Base-by-base conservation (phyloP, 2,797 vertebrate species). In the Lutjanus campechanus region DNA sequence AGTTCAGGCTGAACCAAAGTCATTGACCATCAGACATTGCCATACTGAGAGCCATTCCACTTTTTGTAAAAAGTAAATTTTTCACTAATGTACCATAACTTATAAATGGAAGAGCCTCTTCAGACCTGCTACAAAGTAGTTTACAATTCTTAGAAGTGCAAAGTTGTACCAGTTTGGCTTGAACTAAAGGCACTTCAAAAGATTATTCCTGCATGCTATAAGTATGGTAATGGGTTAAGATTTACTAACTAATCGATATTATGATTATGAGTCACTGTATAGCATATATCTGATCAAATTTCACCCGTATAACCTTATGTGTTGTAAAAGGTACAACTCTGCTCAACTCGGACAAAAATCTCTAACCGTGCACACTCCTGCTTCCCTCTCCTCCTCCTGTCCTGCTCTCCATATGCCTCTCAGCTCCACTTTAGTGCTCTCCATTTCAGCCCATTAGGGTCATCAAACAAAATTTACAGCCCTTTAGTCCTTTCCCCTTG, bases 381-480 rank as follows among this genome's bases (percentile, higher is more conserved):
- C 19, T 51, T 72, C 59, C 25, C 12, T 69, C 17, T 49, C 47
- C 40, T 71, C 68, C 17, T 75, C 20, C 19, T 69, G 17, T 58
- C 55, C 84, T 90, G 81, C 72, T 84, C 70, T 59, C 77, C 77
- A 84, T 76, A 82, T 85, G 85, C 65, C 78, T 82, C 76, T 51
- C 60, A 70, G 77, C 74, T 78, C 54, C 68, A 46, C 76, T 83
- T 85, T 53, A 87, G 49, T 72, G 75, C 55, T 78, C 73, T 86
- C 66, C 68, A 80, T 82, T 82, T 83, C 64, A 74, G 55, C 64
- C 80, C 74, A 78, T 85, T 83, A 83, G 43, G 80, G 82, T 83
- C 77, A 89, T 92, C 85, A 89, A 86, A 90, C 75, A 29, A 59
- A 84, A 88, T 91, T 82, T 85, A 89, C 82, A 79, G 74, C 71